Evolutionary conservation across 2,113 vertebrate genomes (phyloP).

Genomic region (Hyperopisus bebe): DNA sequence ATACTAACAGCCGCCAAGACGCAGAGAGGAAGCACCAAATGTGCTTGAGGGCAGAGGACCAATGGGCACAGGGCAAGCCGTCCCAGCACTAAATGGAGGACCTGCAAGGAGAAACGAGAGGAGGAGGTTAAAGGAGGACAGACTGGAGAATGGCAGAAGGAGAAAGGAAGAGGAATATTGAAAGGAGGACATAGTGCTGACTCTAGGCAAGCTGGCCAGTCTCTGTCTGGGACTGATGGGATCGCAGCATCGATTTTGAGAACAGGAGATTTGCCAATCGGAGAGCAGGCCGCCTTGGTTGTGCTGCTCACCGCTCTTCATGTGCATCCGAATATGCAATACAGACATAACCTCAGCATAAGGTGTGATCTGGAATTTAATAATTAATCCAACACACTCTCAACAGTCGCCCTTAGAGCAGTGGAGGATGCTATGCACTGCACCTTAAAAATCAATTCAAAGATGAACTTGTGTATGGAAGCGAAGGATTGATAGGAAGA

Average conservation of each 20-base stretch:
- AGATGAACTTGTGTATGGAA: background rate
- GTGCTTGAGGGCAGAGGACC: background rate
- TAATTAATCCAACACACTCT: background rate
- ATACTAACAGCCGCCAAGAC: background rate
- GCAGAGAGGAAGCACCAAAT: background rate
- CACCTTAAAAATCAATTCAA: background rate
- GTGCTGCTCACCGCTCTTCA: constrained; percentile 3
- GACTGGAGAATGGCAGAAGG: background rate
- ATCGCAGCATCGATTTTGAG: constrained; percentile 46
- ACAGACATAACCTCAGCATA: background rate
- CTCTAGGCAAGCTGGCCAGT: constrained; percentile 35
- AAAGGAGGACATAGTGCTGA: constrained; percentile 43
- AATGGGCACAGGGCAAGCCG: no score
- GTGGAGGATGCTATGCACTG: background rate
- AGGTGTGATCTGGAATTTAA: background rate
- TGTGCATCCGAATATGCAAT: background rate
- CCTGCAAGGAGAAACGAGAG: background rate
- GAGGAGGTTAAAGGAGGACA: background rate
- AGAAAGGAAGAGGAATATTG: constrained; percentile 15
- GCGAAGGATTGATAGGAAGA: background rate
- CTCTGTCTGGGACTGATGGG: constrained; percentile 32
- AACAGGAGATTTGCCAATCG: constrained; percentile 30
- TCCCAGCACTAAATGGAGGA: background rate
- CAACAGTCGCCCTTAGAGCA: background rate
- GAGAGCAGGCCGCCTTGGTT: background rate